Conservation (phyloP, 2,888 invertebrate genomes). For the Xestia ashworthii region DNA sequence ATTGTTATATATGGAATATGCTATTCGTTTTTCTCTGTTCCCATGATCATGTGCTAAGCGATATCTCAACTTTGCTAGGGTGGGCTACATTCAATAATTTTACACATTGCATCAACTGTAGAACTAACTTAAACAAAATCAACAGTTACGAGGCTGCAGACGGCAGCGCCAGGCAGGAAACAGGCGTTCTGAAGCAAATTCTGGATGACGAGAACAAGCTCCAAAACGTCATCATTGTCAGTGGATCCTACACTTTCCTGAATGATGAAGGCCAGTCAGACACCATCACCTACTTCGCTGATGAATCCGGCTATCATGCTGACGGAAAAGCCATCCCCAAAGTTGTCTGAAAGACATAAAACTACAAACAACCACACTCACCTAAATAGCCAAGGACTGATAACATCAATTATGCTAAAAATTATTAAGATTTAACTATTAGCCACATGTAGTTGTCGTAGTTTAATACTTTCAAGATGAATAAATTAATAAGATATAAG, state of each 20-base stretch:
- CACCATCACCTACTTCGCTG: slow-evolving; percentile 90
- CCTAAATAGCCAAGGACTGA: slow-evolving; percentile 4
- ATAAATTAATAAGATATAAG: slow-evolving; percentile 10
- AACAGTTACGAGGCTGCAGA: slow-evolving; percentile 48
- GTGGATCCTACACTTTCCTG: slow-evolving; percentile 91
- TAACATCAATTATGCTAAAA: not conserved
- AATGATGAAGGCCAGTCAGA: slow-evolving; percentile 90
- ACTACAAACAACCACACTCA: slow-evolving; percentile 29
- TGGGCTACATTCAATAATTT: not conserved
- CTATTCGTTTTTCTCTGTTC: not conserved
- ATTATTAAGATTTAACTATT: slow-evolving; percentile 1
- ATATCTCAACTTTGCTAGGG: not conserved
- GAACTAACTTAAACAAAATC: slow-evolving; percentile 8
- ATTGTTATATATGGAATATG: slow-evolving; percentile 19
- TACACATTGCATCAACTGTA: not conserved
- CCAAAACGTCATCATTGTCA: slow-evolving; percentile 89
- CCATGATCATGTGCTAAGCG: not conserved
- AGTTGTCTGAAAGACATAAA: slow-evolving; percentile 78
- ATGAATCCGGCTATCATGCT: slow-evolving; percentile 92
- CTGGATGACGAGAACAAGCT: slow-evolving; percentile 91
- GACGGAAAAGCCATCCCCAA: slow-evolving; percentile 92
- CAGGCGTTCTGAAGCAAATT: slow-evolving; percentile 83
- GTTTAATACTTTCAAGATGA: not conserved
- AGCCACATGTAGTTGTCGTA: not conserved
- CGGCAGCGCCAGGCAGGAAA: slow-evolving; percentile 88